These are phyloP conservation scores for Notodonta ziczac DNA, from an alignment of 2,888 invertebrate genomes.

Conservation along the genomic window DNA sequence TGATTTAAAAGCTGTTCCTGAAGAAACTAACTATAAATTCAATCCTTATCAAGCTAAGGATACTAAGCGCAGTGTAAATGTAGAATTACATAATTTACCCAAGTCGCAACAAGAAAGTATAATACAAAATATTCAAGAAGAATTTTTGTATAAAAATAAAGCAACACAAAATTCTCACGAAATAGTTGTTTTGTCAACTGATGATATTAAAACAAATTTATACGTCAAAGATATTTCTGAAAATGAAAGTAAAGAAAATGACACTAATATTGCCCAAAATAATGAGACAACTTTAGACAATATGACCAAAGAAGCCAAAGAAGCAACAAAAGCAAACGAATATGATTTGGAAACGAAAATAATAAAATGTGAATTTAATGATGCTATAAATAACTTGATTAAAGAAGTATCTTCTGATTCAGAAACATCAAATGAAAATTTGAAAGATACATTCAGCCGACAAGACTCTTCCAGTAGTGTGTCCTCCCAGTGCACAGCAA, in stretches of 20 bases:
- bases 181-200: constrained; percentile 70
- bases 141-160: constrained; percentile 8
- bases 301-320: constrained; percentile 10
- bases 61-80: background rate
- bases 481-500: constrained; percentile 89
- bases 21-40: background rate
- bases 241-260: constrained; percentile 13
- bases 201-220: constrained; percentile 70
- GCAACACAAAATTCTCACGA: constrained; percentile 51
- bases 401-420: constrained; percentile 74
- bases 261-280: constrained; percentile 12
- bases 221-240: constrained; percentile 68
- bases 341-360: constrained; percentile 74
- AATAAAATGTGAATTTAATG: constrained; percentile 76
- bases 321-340: constrained; percentile 33
- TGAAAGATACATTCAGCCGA: constrained; percentile 67
- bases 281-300: constrained; percentile 9
- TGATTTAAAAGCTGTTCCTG: background rate
- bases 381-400: constrained; percentile 76
- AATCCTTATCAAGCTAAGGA: background rate
- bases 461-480: constrained; percentile 86
- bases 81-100: background rate
- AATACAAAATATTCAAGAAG: background rate
- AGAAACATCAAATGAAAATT: constrained; percentile 55
- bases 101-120: background rate